Evolutionary conservation across 1,140 invertebrate species (phyloP), one percentile per base, ranked within the genome.

Genomic region (Lepeophtheirus salmonis): DNA sequence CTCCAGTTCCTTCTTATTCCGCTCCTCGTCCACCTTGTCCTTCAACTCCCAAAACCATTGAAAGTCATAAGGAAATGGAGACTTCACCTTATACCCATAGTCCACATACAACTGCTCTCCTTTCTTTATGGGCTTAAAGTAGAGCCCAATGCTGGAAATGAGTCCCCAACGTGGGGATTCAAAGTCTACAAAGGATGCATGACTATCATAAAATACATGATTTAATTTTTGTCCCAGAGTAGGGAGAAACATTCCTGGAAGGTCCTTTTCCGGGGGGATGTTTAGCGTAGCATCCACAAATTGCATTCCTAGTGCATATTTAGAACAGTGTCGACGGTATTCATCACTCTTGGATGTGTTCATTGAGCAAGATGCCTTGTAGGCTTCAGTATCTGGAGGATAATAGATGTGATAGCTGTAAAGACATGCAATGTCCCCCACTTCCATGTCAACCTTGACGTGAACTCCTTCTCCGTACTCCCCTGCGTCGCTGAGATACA

Each of bases 221-320:
- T 57, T 57, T 52, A 54, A n/a, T 20, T 54, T 54, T 4, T 54
- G 52, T 13, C 18, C 52, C 52, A 54, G 23, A 54, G 52, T 3
- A 2, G 52, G 55, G 25, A 24, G n/a, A 24, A 41, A 41, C 20
- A 57, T 17, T 23, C 10, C 23, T 3, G 22, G 22, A 2, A 41
- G 1, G 25, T 57, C 55, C 3, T 26, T 23, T 41, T 57, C 24
- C 17, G 55, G 55, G 25, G 55, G 55, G 25, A 57, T 25, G 16
- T 57, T 41, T 2, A 57, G 20, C 2, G 26, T 30, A 17, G 25
- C 55, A 25, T 57, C 17, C 13, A 17, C n/a, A 17, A 26, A n/a
- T 1, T 20, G 25, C 21, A 57, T 41, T 16, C 55, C 55, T 4
- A 57, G 26, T 1, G 55, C 21, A n/a, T 57, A 57, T 21, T 57